These are phyloP conservation scores for Euura saliciscinereae DNA, from an alignment of 1,140 invertebrate genomes.

Conservation along the genomic window DNA sequence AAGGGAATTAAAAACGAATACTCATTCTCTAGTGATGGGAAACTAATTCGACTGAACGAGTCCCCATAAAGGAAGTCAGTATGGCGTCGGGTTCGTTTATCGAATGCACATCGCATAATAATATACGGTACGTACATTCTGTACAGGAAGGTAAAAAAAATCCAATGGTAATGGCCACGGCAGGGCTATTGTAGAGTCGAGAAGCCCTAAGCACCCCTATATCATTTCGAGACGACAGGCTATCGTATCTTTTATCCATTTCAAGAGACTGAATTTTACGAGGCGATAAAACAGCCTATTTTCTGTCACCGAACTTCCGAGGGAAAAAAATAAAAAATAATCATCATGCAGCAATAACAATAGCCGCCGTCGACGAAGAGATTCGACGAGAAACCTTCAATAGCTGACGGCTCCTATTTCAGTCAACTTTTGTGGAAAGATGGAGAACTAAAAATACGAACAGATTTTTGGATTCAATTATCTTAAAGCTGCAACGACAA, in stretches of 20 bases:
- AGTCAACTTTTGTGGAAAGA: no score
- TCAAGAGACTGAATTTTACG: not conserved
- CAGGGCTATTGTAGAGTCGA: not conserved
- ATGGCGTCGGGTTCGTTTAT: no score
- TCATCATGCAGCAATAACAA: not conserved
- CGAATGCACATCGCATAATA: no score
- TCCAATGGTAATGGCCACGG: no score
- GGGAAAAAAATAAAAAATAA: not conserved
- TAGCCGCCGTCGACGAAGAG: not conserved
- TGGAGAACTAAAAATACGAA: no score
- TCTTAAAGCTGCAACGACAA: no score
- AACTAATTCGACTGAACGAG: not conserved
- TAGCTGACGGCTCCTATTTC: no score
- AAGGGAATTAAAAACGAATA: conserved; percentile 1
- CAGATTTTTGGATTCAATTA: no score
- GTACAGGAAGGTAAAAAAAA: no score
- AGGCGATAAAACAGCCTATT: not conserved
- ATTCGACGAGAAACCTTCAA: not conserved
- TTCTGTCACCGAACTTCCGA: not conserved
- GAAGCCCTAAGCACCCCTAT: not conserved
- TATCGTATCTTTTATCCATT: not conserved
- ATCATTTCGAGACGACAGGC: not conserved
- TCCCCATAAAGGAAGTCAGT: not conserved
- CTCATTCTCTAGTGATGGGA: not conserved
- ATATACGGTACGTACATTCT: no score